Base-by-base conservation (phyloP, 23 tunicate species). In the Styela clava region DNA sequence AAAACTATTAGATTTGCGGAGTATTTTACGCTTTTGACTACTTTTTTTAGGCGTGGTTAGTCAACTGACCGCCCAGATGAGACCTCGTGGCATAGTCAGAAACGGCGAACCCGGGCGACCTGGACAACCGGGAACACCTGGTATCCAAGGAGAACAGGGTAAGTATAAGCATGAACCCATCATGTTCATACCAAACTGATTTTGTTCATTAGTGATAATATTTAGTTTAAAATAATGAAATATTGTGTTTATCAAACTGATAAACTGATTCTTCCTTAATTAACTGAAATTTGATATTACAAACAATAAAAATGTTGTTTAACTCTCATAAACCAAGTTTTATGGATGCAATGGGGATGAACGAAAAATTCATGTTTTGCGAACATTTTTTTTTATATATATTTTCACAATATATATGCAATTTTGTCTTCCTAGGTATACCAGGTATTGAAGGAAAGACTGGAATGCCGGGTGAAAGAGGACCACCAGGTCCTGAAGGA, bases 71-170 rank as follows among this genome's bases (percentile, higher is more conserved):
- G 65, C 71, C 5, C 24, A 35, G 21, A 30, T 62, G 24, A 79
- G 83, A 21, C 79, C 84, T 68, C 56, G 72, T 9, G 79, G 79
- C 1, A 31, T 81, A 9, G 12, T 65, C 16, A 65, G 29, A 25
- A 25, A 65, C 9, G 85, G 80, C 2, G 34, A 23, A 5, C 93
- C 84, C 19, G 89, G 89, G 16, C 83, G 84, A 76, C 94, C 98
- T 52, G 98, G 98, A 52, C 83, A 61, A 33, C 88, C 88, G 3
- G 98, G 98, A 26, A 62, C 61, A 44, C 80, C 83, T 23, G 98
- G 98, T 16, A 33, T 22, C 26, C 89, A 77, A 63, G 98, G 98
- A 68, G 74, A 68, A 18, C 82, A 69, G 56, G 97, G 97, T 84
- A 64, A 31, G 28, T 24, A 62, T n/a, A n/a, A n/a, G n/a, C n/a